These are phyloP conservation scores for Pantherophis alleghaniensis DNA, from an alignment of 2,797 vertebrate species.

Conservation along the genomic window DNA sequence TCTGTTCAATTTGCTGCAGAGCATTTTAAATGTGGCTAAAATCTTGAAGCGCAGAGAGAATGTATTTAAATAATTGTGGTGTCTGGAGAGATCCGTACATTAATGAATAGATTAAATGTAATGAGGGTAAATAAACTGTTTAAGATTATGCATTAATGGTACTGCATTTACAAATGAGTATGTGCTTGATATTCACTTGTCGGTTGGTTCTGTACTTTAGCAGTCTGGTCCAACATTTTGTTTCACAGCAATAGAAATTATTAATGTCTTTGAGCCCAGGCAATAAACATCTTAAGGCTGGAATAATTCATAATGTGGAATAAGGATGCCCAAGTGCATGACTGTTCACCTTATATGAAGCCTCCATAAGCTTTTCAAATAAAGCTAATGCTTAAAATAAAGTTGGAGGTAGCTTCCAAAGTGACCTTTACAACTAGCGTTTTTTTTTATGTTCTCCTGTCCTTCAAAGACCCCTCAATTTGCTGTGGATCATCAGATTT, in stretches of 20 bases:
- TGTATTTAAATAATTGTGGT: constrained; percentile 23
- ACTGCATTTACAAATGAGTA: constrained; percentile 10
- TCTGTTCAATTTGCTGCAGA: constrained; percentile 14
- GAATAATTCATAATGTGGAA: neutral
- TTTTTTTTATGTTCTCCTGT: neutral
- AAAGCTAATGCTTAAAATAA: neutral
- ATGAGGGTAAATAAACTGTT: constrained; percentile 30
- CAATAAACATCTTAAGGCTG: neutral
- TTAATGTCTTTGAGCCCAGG: neutral
- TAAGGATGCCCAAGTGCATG: neutral
- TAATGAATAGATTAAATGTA: constrained; percentile 34
- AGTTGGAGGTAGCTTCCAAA: no score
- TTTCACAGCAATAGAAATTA: neutral
- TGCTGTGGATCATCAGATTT: neutral
- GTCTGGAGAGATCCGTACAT: constrained; percentile 17
- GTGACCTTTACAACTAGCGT: neutral
- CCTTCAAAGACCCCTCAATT: neutral
- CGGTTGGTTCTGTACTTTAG: neutral
- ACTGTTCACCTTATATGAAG: neutral
- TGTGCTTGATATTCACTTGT: constrained; percentile 21
- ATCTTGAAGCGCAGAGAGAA: constrained; percentile 1
- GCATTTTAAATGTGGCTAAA: constrained; percentile 23
- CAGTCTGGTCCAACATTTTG: neutral
- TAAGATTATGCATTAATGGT: constrained; percentile 26
- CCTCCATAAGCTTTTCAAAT: neutral